phyloP scores from a whole-genome alignment of 2,888 invertebrate genomes.

The Tinea semifulvella region DNA sequence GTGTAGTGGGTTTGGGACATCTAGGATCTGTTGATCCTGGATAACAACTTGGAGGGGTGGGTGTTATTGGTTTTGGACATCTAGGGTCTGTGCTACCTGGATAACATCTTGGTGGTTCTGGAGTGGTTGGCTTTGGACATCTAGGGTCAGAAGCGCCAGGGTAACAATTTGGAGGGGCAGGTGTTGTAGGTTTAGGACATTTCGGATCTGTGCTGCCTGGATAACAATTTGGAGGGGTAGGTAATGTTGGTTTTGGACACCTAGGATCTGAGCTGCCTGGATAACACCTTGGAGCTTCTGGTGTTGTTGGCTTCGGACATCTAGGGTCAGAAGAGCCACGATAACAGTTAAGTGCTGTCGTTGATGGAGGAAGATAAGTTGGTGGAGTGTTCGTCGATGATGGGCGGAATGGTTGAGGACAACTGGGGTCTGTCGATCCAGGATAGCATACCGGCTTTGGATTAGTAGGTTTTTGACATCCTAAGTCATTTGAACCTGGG shows the following conservation, averaged over 20 bases:
- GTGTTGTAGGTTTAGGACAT: conserved; percentile 30
- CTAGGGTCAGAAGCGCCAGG: conserved; percentile 34
- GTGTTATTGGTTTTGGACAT: conserved; percentile 28
- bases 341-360: conserved; percentile 31
- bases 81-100: conserved; percentile 36
- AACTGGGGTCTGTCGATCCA: conserved; percentile 32
- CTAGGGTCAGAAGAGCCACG: conserved; percentile 35
- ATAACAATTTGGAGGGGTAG: conserved; percentile 23
- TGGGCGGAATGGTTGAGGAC: conserved; percentile 26
- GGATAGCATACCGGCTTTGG: conserved; percentile 29
- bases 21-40: conserved; percentile 34
- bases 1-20: conserved; percentile 29
- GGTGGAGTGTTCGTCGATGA: conserved; percentile 27
- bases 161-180: conserved; percentile 32
- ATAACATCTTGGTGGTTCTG: conserved; percentile 26
- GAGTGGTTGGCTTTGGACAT: conserved; percentile 30
- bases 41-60: conserved; percentile 32
- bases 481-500: conserved; percentile 30
- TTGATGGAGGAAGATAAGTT: conserved; percentile 29
- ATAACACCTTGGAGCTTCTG: conserved; percentile 23
- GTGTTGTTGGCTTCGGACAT: conserved; percentile 27
- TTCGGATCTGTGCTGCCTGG: conserved; percentile 30
- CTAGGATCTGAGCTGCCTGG: conserved; percentile 22
- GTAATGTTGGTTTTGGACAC: conserved; percentile 21
- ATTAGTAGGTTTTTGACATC: conserved; percentile 30